phyloP scores from a whole-genome alignment of 2,797 vertebrate species.

The Cyclura pinguis region DNA sequence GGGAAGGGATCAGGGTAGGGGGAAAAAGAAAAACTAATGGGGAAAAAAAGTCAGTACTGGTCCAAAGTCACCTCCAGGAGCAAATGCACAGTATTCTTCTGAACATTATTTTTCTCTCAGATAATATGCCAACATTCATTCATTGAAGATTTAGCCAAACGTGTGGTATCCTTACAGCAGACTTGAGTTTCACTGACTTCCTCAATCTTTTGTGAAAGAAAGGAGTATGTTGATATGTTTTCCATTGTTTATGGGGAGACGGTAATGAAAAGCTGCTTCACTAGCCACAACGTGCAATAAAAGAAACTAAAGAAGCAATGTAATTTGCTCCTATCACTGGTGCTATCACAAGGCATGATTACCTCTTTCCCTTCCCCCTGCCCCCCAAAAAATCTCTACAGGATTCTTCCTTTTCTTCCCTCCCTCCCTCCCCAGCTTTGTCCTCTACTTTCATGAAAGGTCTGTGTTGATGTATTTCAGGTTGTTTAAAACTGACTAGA shows the following conservation, averaged over 20 bases:
- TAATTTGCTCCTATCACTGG: background rate
- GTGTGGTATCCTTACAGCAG: background rate
- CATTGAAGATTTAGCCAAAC: background rate
- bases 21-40: too few relatives aligned
- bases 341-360: background rate
- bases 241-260: background rate
- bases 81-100: background rate
- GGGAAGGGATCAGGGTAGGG: too few relatives aligned
- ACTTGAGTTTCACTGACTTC: background rate
- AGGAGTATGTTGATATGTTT: background rate
- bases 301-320: background rate
- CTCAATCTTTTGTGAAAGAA: background rate
- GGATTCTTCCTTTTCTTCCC: background rate
- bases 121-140: background rate
- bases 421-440: background rate
- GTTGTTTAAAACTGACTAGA: constrained; percentile 32
- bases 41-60: background rate
- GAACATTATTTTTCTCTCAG: background rate
- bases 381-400: background rate
- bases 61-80: background rate
- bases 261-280: background rate
- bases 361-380: background rate
- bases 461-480: constrained; percentile 57
- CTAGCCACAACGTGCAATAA: constrained; percentile 20
- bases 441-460: background rate